Evolutionary conservation across 2,113 vertebrate species (phyloP).

Genomic region (Pteropus alecto): DNA sequence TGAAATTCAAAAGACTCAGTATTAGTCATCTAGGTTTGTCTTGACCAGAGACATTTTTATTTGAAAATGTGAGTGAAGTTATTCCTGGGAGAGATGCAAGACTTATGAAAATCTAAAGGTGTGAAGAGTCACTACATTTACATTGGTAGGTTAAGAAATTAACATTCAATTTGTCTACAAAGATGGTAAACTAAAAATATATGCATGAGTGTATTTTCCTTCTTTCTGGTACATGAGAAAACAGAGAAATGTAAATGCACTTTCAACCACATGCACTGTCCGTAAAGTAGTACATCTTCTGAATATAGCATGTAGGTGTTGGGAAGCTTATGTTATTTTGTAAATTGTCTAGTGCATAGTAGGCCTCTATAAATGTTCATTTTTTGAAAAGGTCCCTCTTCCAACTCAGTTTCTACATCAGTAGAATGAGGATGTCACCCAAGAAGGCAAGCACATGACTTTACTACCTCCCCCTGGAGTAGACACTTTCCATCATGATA

Average conservation of each 20-base stretch:
- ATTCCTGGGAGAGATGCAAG: background rate
- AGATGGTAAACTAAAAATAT: slow-evolving; percentile 4
- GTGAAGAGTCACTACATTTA: slow-evolving; percentile 5
- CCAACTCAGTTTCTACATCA: background rate
- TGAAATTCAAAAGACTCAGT: slow-evolving; percentile 10
- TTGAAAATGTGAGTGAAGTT: slow-evolving; percentile 4
- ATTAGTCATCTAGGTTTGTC: background rate
- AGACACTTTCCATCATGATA: background rate
- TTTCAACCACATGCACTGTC: background rate
- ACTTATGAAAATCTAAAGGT: slow-evolving; percentile 21
- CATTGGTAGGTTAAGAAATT: slow-evolving; percentile 6
- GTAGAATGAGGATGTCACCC: background rate
- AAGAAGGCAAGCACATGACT: background rate
- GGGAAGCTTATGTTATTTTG: background rate
- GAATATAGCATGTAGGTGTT: background rate
- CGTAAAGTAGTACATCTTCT: background rate
- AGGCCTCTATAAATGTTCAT: background rate
- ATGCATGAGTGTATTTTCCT: background rate
- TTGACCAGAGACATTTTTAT: background rate
- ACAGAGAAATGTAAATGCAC: background rate
- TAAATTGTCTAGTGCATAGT: background rate
- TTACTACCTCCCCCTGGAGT: rapidly evolving
- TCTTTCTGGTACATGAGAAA: background rate
- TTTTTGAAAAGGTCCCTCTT: background rate
- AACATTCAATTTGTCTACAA: slow-evolving; percentile 23